phyloP scores from a whole-genome alignment of 2,113 vertebrate genomes.

The Seriola dumerili region DNA sequence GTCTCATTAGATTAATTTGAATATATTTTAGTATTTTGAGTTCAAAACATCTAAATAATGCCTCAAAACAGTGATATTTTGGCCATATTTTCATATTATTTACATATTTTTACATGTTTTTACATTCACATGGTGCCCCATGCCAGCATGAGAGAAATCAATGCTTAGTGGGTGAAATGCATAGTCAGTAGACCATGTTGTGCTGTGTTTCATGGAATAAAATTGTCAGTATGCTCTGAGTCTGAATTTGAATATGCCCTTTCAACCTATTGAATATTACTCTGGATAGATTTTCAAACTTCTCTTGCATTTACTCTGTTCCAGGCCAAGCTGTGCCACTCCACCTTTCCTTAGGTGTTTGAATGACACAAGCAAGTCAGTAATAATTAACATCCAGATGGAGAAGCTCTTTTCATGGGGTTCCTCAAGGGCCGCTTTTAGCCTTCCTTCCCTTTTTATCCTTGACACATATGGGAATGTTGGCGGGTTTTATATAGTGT shows the following conservation, averaged over 20 bases:
- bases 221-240: constrained; percentile 10
- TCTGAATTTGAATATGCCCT: constrained; percentile 59
- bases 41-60: constrained; percentile 32
- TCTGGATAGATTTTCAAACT: constrained; percentile 28
- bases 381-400: constrained; percentile 55
- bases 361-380: constrained; percentile 45
- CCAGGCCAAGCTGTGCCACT: background rate
- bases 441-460: constrained; percentile 12
- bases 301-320: constrained; percentile 5
- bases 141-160: constrained; percentile 20
- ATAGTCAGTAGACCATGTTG: constrained; percentile 41
- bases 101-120: constrained; percentile 75
- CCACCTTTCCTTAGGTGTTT: constrained; percentile 28
- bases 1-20: constrained; percentile 54
- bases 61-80: constrained; percentile 33
- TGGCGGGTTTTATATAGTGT: constrained; percentile 32
- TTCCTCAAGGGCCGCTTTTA: constrained; percentile 34
- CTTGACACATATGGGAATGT: constrained; percentile 29
- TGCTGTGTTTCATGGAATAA: constrained; percentile 31
- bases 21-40: constrained; percentile 46
- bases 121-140: constrained; percentile 20
- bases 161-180: constrained; percentile 30
- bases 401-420: constrained; percentile 30
- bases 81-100: constrained; percentile 65
- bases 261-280: constrained; percentile 31